phyloP scores from a whole-genome alignment of 1,140 invertebrate species.

The Pomacea maculata region DNA sequence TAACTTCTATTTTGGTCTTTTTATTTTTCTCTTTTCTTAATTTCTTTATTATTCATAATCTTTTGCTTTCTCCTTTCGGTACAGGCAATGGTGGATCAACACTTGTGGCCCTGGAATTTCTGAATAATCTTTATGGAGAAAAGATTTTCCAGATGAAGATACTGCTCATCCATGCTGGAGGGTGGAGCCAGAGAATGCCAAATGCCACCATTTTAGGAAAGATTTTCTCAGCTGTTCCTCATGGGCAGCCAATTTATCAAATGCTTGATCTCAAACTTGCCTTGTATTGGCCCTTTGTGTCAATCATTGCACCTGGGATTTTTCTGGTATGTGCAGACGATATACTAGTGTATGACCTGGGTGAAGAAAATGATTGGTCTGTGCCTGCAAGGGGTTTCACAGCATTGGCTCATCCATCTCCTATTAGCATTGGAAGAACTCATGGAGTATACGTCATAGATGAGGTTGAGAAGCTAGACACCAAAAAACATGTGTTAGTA shows the following conservation, averaged over 20 bases:
- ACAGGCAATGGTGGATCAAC: constrained; percentile 68
- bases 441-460: constrained; percentile 68
- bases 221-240: constrained; percentile 65
- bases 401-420: constrained; percentile 66
- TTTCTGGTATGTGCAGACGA: constrained; percentile 68
- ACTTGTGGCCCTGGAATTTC: constrained; percentile 54
- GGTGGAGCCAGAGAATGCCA: constrained; percentile 67
- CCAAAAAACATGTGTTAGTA: constrained; percentile 36
- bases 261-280: constrained; percentile 68
- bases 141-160: constrained; percentile 55
- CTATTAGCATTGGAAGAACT: constrained; percentile 60
- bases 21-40: not conserved
- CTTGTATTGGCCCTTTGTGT: constrained; percentile 65
- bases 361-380: constrained; percentile 42
- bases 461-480: constrained; percentile 34
- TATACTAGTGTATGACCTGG: constrained; percentile 63
- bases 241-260: constrained; percentile 53
- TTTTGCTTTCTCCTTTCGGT: constrained; percentile 9
- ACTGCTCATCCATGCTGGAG: constrained; percentile 68
- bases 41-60: not conserved
- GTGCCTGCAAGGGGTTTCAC: constrained; percentile 63
- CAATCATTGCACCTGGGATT: constrained; percentile 64
- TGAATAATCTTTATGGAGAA: constrained; percentile 54
- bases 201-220: constrained; percentile 66
- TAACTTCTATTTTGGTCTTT: not conserved